These are phyloP conservation scores for Macrosteles quadrilineatus DNA, from an alignment of 1,140 invertebrate species.

Conservation along the genomic window DNA sequence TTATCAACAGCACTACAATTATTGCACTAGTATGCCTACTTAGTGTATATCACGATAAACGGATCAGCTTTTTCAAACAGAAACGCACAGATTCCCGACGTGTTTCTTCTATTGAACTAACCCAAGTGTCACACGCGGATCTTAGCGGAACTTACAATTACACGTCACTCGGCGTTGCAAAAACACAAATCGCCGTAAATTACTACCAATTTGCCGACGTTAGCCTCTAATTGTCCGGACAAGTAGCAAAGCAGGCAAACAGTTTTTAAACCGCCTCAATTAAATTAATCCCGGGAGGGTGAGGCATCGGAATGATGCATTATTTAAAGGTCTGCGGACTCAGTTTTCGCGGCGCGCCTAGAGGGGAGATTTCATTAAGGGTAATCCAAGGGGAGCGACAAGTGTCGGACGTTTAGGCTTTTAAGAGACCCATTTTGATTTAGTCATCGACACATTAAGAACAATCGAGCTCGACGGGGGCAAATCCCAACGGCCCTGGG, in stretches of 20 bases:
- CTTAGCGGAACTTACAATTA: too few relatives aligned
- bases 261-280: conserved; percentile 20
- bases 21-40: too few relatives aligned
- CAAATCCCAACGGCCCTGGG: neutral
- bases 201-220: too few relatives aligned
- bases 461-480: neutral
- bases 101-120: too few relatives aligned
- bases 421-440: conserved; percentile 27
- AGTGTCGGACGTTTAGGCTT: conserved; percentile 21
- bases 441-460: conserved; percentile 24
- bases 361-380: conserved; percentile 32
- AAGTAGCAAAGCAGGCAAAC: neutral
- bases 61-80: too few relatives aligned
- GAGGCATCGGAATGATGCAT: conserved; percentile 7
- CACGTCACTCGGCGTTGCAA: too few relatives aligned
- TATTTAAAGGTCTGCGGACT: conserved; percentile 23
- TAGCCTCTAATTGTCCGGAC: too few relatives aligned
- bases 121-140: too few relatives aligned
- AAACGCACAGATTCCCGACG: too few relatives aligned
- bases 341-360: neutral
- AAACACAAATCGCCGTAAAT: too few relatives aligned
- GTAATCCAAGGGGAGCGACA: conserved; percentile 18
- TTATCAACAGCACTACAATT: too few relatives aligned
- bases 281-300: conserved; percentile 20
- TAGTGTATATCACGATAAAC: too few relatives aligned